Percentiles rank a stretch among this genome's conserved stretches.
Conservation (phyloP, 2,113 vertebrate genomes). For the Tauraco erythrolophus region DNA sequence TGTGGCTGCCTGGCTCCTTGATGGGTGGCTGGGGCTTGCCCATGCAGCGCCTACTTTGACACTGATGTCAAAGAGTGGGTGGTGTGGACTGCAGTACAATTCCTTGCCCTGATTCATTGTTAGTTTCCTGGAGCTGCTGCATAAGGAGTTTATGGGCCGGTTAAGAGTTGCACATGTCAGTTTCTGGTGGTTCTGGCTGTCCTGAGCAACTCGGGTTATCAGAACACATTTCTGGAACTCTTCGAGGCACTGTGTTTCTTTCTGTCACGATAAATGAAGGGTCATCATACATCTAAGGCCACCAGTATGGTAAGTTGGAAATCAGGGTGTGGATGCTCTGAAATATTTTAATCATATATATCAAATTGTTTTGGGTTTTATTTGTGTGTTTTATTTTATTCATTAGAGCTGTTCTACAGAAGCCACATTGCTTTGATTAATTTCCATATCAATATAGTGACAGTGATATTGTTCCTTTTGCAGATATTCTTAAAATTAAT, state of each 20-base stretch:
- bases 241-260: neutral
- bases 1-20: neutral
- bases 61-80: accelerated
- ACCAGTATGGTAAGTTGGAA: neutral
- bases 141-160: neutral
- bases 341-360: neutral
- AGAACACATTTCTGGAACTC: neutral
- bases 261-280: neutral
- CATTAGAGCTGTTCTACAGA: neutral
- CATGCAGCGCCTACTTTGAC: accelerated
- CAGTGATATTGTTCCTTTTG: neutral
- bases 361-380: neutral
- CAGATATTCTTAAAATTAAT: neutral
- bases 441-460: neutral
- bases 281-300: neutral
- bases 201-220: neutral
- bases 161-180: accelerated
- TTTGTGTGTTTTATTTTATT: neutral
- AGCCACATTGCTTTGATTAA: neutral
- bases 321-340: neutral
- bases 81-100: accelerated
- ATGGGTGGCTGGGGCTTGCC: neutral
- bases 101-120: accelerated
- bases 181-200: neutral
- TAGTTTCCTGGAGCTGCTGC: neutral